Evolutionary conservation across 2,888 invertebrate genomes (phyloP), one percentile per base, ranked within the genome.

Genomic region (Synergus itoensis): DNA sequence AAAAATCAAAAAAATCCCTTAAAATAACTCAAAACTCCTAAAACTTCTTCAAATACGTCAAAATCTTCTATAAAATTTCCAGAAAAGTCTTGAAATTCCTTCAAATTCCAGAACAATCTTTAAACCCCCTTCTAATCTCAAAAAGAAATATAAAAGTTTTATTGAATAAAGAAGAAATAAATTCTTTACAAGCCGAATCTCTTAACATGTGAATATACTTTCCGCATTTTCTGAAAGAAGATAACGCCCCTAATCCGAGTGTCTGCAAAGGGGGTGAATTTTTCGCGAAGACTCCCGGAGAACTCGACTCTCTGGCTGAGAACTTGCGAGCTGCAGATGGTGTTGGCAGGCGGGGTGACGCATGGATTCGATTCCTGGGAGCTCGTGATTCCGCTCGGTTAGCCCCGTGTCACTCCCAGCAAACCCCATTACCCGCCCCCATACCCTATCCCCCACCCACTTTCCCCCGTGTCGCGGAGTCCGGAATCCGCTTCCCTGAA

Each of bases 361-460:
- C 92, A 92, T 92, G 91, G 91, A 91, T 91, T 92, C 92, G 92
- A 92, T 92, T 92, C 89, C 91, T 90, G 90, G 90, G 89, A 91
- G 90, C 91, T 92, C 91, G 91, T 92, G 92, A 92, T 92, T 92
- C 91, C 92, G 91, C 91, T 91, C 91, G 92, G 92, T 92, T 92
- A 92, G 91, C 90, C 89, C 88, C 90, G 90, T 90, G 92, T 92
- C 92, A 91, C 92, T 92, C 91, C 91, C 92, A 91, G 92, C 89
- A 87, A 91, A 91, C 90, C 91, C 91, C 88, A 91, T 91, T 91
- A 91, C 90, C 91, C 89, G 81, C 81, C 82, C 83, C 84, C 78
- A 79, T 77, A 75, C 67, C 73, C 82, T 63, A 79, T 79, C 78
- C 83, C 76, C 83, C 80, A 82, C 81, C 80, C 77, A 28, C 80